Percentiles rank a stretch among this genome's conserved stretches.
phyloP scores from a whole-genome alignment of 2,113 vertebrate genomes.

The Tylochromis polylepis region DNA sequence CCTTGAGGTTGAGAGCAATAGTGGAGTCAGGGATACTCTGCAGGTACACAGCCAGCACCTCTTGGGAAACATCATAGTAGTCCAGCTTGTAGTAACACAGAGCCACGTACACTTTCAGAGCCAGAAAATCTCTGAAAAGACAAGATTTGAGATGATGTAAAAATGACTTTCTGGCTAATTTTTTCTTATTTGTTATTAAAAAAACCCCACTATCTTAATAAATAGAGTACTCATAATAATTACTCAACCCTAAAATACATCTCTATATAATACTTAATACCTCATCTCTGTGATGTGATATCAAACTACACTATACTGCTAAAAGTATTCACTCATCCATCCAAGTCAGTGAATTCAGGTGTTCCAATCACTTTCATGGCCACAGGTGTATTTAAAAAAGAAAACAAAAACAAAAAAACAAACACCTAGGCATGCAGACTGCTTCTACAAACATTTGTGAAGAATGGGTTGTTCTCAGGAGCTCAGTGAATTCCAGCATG shows the following conservation, averaged over 20 bases:
- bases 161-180: not conserved
- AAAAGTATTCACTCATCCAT: too few species aligned
- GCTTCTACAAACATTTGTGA: not conserved
- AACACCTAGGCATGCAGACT: not conserved
- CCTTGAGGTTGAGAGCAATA: constrained; percentile 96
- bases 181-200: not conserved
- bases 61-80: constrained; percentile 96
- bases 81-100: constrained; percentile 98
- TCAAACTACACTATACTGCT: not conserved
- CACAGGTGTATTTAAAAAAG: too few species aligned
- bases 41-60: constrained; percentile 93
- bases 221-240: not conserved
- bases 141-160: not conserved
- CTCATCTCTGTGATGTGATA: too few species aligned
- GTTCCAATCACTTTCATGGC: too few species aligned
- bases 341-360: too few species aligned
- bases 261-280: not conserved
- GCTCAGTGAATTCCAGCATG: too few species aligned
- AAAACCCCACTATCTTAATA: not conserved
- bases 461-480: too few species aligned
- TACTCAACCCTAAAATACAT: not conserved
- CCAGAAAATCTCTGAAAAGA: constrained; percentile 82
- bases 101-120: constrained; percentile 95
- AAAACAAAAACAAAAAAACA: too few species aligned
- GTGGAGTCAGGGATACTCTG: constrained; percentile 94